A percentile compares a stretch with the other conserved stretches of the same genome.
Evolutionary conservation across 2,888 invertebrate species (phyloP).

Genomic region (Schrankia costaestrigalis): DNA sequence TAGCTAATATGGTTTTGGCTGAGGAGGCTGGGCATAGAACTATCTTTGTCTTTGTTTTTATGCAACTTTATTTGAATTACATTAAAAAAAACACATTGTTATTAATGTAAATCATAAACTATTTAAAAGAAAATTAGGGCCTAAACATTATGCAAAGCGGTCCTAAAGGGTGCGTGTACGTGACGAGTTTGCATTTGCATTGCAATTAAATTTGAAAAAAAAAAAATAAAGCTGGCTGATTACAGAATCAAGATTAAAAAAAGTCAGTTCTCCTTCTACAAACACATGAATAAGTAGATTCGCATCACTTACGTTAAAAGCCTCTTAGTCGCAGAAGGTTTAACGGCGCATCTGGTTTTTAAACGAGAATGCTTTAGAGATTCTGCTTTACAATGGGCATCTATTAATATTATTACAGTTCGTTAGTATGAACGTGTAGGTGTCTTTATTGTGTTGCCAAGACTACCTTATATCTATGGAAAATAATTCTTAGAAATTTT

Average conservation of each 20-base stretch:
- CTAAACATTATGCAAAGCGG: conserved; percentile 27
- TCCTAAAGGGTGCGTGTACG: conserved; percentile 21
- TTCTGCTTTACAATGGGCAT: conserved; percentile 14
- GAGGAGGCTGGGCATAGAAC: too few species aligned
- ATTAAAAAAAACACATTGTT: too few species aligned
- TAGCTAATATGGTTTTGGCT: too few species aligned
- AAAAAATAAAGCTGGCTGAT: conserved; percentile 26
- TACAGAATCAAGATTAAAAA: conserved; percentile 26
- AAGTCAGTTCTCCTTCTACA: conserved; percentile 8
- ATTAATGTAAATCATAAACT: too few species aligned
- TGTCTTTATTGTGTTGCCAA: too few species aligned
- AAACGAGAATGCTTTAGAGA: conserved; percentile 23
- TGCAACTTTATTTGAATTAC: too few species aligned
- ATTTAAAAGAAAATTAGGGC: conserved; percentile 10
- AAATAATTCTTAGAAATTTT: too few species aligned
- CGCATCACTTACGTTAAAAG: conserved; percentile 23
- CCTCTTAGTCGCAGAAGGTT: conserved; percentile 20
- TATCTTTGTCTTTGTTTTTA: too few species aligned
- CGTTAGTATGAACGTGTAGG: too few species aligned
- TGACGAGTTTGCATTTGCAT: conserved; percentile 28
- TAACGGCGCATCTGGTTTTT: conserved; percentile 23
- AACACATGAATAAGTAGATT: conserved; percentile 25
- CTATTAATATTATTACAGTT: conserved; percentile 22
- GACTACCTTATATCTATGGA: too few species aligned
- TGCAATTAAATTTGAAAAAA: conserved; percentile 29